Conservation (phyloP, 2,797 vertebrate species). For the Catharus ustulatus region DNA sequence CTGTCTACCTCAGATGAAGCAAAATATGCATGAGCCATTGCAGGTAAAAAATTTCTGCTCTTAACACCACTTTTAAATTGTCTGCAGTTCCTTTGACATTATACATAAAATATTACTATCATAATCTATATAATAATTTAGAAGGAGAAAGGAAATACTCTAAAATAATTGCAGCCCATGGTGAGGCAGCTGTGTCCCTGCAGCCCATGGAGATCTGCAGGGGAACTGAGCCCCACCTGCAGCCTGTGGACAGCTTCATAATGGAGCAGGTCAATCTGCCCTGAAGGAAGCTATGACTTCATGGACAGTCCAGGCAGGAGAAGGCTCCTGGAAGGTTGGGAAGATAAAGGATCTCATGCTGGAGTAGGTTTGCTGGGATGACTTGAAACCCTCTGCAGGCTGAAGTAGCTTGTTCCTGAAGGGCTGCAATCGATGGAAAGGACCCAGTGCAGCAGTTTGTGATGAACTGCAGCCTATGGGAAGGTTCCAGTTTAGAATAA, state of each 20-base stretch:
- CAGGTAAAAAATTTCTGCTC: neutral
- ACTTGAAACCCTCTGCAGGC: fast-evolving
- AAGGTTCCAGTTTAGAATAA: neutral
- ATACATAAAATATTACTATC: neutral
- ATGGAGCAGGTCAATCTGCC: neutral
- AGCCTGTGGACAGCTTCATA: neutral
- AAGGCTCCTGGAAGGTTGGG: neutral
- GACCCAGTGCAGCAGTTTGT: neutral
- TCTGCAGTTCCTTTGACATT: neutral
- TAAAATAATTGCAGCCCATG: fast-evolving
- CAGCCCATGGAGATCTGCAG: neutral
- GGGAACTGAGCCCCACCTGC: neutral
- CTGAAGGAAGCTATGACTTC: neutral
- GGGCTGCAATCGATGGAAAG: neutral
- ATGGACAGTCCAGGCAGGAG: fast-evolving
- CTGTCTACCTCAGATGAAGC: neutral
- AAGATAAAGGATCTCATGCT: neutral
- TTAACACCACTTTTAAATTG: neutral
- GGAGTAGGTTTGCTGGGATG: neutral
- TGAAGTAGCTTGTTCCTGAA: neutral
- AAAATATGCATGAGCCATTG: neutral
- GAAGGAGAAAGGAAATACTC: neutral
- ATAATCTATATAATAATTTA: neutral
- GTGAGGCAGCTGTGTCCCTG: neutral
- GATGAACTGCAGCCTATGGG: neutral